Evolutionary conservation across 2,888 invertebrate genomes (phyloP).

Genomic region (Colletes collaris): DNA sequence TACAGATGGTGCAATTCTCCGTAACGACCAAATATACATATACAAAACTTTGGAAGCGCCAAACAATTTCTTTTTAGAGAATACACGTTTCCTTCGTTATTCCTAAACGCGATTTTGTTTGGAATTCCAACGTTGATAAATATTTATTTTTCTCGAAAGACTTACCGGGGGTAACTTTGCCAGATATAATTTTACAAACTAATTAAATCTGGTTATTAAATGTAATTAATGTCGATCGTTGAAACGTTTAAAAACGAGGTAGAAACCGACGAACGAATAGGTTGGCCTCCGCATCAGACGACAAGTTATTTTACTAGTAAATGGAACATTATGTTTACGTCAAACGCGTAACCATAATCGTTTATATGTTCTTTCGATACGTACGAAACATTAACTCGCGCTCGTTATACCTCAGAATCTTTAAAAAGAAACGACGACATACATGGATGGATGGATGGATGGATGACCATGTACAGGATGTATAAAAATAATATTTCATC

Average conservation of each 20-base stretch:
- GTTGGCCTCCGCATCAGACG: background rate
- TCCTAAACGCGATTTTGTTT: background rate
- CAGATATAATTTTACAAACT: background rate
- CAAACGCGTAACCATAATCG: background rate
- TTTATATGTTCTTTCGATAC: no score
- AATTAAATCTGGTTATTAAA: background rate
- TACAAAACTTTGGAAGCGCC: background rate
- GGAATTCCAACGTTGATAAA: background rate
- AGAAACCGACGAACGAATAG: background rate
- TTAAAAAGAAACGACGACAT: no score
- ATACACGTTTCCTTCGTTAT: background rate
- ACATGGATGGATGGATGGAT: no score
- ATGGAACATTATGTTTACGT: background rate
- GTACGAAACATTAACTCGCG: no score
- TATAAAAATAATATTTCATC: no score
- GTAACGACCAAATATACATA: constrained; percentile 28
- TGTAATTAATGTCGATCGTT: constrained; percentile 3
- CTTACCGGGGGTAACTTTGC: background rate
- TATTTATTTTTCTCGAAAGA: constrained; percentile 11
- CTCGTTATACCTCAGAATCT: no score
- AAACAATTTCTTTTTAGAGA: background rate
- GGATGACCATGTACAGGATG: no score
- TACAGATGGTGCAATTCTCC: constrained; percentile 8
- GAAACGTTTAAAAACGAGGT: background rate
- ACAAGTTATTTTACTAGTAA: background rate